Conservation (phyloP, 1,140 invertebrate genomes). For the Drosophila gunungcola region DNA sequence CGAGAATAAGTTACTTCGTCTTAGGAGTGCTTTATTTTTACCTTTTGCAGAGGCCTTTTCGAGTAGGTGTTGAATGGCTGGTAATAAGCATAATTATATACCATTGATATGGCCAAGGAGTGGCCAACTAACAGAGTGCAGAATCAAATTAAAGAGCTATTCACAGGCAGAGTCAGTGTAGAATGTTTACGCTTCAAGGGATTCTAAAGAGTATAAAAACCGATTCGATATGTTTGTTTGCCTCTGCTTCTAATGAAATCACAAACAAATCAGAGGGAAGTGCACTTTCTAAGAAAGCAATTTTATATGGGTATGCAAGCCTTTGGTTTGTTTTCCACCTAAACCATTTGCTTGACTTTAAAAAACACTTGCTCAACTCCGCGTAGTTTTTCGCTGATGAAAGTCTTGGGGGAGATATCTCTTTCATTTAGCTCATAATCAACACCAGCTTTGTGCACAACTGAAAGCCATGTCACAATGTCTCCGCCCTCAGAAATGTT, state of each 20-base stretch:
- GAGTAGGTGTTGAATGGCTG: slow-evolving; percentile 77
- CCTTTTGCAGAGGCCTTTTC: slow-evolving; percentile 9
- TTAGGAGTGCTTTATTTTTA: slow-evolving; percentile 26
- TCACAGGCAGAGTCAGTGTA: slow-evolving; percentile 6
- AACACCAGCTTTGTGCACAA: slow-evolving; percentile 42
- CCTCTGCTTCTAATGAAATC: neutral
- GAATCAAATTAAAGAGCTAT: slow-evolving; percentile 16
- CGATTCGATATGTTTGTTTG: slow-evolving; percentile 11
- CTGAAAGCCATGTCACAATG: slow-evolving; percentile 47
- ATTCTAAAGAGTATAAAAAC: neutral
- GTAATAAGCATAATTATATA: slow-evolving; percentile 76
- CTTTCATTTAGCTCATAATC: slow-evolving; percentile 28
- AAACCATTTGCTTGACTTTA: too few relatives aligned
- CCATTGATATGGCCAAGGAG: slow-evolving; percentile 64
- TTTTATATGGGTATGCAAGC: neutral
- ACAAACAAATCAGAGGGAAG: slow-evolving; percentile 5
- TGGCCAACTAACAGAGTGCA: slow-evolving; percentile 23
- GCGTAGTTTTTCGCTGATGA: neutral
- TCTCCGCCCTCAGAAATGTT: slow-evolving; percentile 64
- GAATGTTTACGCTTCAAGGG: slow-evolving; percentile 15
- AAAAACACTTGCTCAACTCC: neutral
- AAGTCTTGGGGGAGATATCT: slow-evolving; percentile 18
- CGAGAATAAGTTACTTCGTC: slow-evolving; percentile 15
- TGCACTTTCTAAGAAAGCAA: slow-evolving; percentile 3
- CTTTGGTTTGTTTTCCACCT: neutral